These are phyloP conservation scores for Tragulus kanchil DNA, from an alignment of 2,113 vertebrate genomes.

Conservation along the genomic window DNA sequence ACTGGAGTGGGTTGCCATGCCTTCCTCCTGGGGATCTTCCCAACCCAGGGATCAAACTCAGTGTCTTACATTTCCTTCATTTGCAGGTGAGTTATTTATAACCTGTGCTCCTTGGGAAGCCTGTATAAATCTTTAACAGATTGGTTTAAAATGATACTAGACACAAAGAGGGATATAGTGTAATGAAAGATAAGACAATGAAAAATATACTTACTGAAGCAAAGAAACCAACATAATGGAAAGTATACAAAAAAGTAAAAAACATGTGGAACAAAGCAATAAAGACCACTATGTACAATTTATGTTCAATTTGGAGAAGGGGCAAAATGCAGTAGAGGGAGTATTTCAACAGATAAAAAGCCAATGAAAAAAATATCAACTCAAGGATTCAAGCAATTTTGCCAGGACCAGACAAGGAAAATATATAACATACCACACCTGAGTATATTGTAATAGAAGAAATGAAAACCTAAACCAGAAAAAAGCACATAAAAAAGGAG, in stretches of 20 bases:
- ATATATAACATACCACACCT: background rate
- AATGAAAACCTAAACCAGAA: background rate
- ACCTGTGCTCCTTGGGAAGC: background rate
- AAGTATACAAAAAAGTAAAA: background rate
- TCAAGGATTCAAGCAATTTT: background rate
- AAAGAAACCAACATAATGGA: background rate
- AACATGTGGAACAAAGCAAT: background rate
- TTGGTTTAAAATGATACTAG: background rate
- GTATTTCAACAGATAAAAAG: background rate
- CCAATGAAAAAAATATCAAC: background rate
- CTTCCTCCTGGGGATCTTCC: background rate
- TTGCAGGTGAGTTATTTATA: background rate
- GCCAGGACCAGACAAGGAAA: background rate
- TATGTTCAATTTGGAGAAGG: background rate
- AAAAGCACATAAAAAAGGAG: background rate
- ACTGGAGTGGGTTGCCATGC: background rate
- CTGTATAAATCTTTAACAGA: background rate
- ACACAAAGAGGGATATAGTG: background rate
- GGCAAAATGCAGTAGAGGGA: background rate
- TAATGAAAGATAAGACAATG: background rate
- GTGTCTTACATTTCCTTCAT: background rate
- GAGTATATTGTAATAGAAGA: background rate
- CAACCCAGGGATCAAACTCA: background rate
- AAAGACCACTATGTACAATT: rapidly evolving
- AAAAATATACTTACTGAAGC: background rate